Percentiles rank a stretch among this genome's conserved stretches.
These are phyloP conservation scores for Bufotes viridis DNA, from an alignment of 2,797 vertebrate species.

Conservation along the genomic window DNA sequence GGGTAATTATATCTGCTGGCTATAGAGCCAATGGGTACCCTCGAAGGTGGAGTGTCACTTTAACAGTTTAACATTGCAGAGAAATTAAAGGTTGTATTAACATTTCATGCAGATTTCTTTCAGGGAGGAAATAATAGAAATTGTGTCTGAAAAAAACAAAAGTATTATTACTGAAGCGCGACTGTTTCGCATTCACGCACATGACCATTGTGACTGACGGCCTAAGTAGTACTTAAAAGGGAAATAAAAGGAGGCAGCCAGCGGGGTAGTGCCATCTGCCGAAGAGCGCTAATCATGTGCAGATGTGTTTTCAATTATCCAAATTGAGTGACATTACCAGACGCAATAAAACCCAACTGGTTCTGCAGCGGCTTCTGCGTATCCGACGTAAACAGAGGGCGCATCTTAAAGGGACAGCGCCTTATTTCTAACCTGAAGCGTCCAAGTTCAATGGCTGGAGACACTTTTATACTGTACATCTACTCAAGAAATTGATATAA, in stretches of 20 bases:
- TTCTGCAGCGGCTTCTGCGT: not conserved
- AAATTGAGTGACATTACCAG: slow-evolving; percentile 33
- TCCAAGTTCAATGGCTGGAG: not conserved
- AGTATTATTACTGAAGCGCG: not conserved
- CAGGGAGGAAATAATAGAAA: not conserved
- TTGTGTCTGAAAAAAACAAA: not conserved
- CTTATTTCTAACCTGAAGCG: not conserved
- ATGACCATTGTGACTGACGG: slow-evolving; percentile 12
- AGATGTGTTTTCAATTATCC: slow-evolving; percentile 49
- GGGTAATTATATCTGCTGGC: not conserved
- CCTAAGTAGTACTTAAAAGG: slow-evolving; percentile 39
- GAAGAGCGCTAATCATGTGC: slow-evolving; percentile 2
- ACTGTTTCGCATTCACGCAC: slow-evolving; percentile 3
- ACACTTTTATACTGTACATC: no score
- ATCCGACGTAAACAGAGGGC: not conserved
- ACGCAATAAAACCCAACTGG: slow-evolving; percentile 28
- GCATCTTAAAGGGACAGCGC: not conserved
- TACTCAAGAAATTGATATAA: no score
- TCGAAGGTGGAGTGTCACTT: not conserved
- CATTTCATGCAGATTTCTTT: not conserved
- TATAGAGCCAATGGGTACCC: not conserved
- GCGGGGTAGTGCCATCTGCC: slow-evolving; percentile 17
- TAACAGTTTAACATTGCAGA: not conserved
- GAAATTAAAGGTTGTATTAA: not conserved
- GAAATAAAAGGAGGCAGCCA: slow-evolving; percentile 28